phyloP scores from a whole-genome alignment of 1,140 invertebrate genomes.

The Aphelenchoides fujianensis region DNA sequence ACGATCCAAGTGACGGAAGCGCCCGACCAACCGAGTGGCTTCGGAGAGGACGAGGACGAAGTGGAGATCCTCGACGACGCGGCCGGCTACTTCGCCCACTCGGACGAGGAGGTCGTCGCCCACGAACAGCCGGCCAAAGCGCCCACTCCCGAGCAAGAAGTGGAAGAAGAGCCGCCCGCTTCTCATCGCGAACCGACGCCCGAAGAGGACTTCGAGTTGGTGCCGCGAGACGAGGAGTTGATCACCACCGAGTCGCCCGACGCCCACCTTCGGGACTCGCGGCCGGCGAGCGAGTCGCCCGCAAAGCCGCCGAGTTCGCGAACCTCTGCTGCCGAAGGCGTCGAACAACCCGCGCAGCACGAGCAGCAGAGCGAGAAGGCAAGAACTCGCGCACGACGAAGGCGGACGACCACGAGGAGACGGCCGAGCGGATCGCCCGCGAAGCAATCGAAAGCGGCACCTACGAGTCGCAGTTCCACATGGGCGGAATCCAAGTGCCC shows the following conservation, averaged over 20 bases:
- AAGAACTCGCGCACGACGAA: neutral
- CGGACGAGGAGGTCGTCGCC: neutral
- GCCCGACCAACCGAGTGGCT: neutral
- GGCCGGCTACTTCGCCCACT: neutral
- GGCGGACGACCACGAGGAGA: neutral
- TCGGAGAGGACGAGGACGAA: conserved; percentile 1
- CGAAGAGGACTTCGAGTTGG: conserved; percentile 14
- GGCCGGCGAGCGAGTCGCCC: neutral
- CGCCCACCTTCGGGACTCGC: neutral
- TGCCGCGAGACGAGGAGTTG: conserved; percentile 3
- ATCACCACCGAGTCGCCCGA: conserved; percentile 6
- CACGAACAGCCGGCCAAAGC: too few relatives aligned
- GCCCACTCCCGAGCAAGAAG: too few relatives aligned
- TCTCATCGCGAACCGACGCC: neutral
- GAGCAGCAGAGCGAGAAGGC: neutral
- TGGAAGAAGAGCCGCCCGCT: neutral
- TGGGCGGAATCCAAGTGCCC: neutral
- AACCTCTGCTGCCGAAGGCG: neutral
- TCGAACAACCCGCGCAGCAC: neutral
- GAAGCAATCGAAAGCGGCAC: conserved; percentile 3
- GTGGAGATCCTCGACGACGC: neutral
- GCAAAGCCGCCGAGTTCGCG: neutral
- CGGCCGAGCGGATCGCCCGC: conserved; percentile 2
- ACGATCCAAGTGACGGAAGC: neutral
- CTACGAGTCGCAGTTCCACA: neutral